Base-by-base conservation (phyloP, 1,140 invertebrate species). In the Ganaspis sp. region DNA sequence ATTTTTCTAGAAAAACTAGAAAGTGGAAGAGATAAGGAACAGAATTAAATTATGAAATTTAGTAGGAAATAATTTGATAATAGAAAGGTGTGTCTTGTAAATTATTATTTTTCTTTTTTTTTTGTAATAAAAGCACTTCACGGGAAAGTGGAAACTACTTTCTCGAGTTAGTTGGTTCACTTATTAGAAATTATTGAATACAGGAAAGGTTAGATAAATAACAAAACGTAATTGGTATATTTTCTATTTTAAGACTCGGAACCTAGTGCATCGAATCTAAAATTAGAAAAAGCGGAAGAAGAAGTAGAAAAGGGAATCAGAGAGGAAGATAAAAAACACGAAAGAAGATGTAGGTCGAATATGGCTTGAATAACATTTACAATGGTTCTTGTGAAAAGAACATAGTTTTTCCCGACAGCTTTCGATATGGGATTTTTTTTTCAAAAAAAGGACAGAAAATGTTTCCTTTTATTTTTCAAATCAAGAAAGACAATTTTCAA, bases 241-340 rank as follows among this genome's bases (percentile, higher is more conserved):
- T 77, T 58, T 21, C 11, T 69, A 21, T 40, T 74, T 69, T 76
- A n/a, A 58, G 70, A 75, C 54, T 40, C 34, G 64, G 29, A 53
- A 74, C 26, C 58, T 26, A 64, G 54, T 58, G 54, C 11, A 26
- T 15, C 54, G 21, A 26, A 15, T 58, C 54, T 29, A 26, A 58
- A 26, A 26, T 11, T 26, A 58, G 1, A 58, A 58, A 45, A 58
- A 26, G 9, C 21, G 19, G 19, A 23, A 76, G 11, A 11, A 69
- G 45, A 5, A 72, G 37, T 72, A 49, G 69, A 5, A 74, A 53
- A 71, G 15, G 49, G 17, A 58, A 54, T 69, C 11, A 76, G 45
- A 75, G 45, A 64, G n/a, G 64, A 29, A 77, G 21, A 70, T 12
- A 37, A 17, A 40, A 54, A 40, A 75, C 12, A 72, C 53, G 70